phyloP scores from a whole-genome alignment of 2,797 vertebrate genomes.

The Enteromius trimaculatus region DNA sequence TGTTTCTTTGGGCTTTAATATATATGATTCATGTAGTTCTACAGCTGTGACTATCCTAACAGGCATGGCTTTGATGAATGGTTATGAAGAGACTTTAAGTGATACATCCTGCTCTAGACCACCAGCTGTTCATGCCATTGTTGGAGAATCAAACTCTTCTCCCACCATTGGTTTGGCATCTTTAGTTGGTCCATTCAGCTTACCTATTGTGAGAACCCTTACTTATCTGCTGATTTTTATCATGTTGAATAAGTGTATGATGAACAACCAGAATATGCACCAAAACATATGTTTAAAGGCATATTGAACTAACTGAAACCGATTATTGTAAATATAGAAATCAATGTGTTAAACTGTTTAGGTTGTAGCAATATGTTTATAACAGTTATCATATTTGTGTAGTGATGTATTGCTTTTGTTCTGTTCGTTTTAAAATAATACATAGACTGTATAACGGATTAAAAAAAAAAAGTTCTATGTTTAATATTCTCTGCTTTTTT shows the following conservation, averaged over 20 bases:
- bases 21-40: conserved; percentile 5
- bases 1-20: not conserved
- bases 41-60: not conserved
- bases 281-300: too few relatives aligned
- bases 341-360: too few relatives aligned
- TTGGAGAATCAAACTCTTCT: conserved; percentile 63
- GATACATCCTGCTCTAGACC: conserved; percentile 60
- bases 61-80: conserved; percentile 7
- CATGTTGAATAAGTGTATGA: not conserved
- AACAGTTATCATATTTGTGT: too few relatives aligned
- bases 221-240: not conserved
- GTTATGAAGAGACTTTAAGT: not conserved
- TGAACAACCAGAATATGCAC: not conserved
- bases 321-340: too few relatives aligned
- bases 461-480: too few relatives aligned
- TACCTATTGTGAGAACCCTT: not conserved
- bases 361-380: too few relatives aligned
- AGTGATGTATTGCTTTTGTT: too few relatives aligned
- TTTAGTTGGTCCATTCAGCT: not conserved
- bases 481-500: too few relatives aligned
- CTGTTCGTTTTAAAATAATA: too few relatives aligned
- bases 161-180: not conserved
- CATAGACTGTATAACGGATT: too few relatives aligned
- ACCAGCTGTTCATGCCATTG: conserved; percentile 71
- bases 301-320: too few relatives aligned